These are phyloP conservation scores for Lamellibrachia luymesi DNA, from an alignment of 1,140 invertebrate genomes.

Conservation along the genomic window DNA sequence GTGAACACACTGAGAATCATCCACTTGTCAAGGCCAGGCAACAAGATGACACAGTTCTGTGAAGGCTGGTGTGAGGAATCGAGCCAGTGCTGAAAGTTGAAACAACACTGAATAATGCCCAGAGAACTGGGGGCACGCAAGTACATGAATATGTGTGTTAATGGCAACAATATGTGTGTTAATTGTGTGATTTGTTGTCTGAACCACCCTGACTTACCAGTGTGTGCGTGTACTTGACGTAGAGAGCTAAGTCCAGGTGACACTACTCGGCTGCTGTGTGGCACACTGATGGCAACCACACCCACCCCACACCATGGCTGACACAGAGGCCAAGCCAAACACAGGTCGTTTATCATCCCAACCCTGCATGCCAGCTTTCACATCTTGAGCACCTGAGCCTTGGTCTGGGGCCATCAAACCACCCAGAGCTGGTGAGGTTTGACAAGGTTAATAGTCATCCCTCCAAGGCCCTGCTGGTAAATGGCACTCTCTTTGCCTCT, in stretches of 20 bases:
- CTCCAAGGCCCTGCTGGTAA: neutral
- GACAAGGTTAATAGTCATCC: neutral
- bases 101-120: neutral
- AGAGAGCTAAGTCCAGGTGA: neutral
- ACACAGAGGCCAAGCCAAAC: neutral
- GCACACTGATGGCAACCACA: neutral
- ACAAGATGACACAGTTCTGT: neutral
- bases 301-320: neutral
- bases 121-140: neutral
- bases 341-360: neutral
- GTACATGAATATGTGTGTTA: neutral
- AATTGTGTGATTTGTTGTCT: neutral
- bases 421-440: neutral
- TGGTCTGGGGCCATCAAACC: neutral
- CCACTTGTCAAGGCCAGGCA: neutral
- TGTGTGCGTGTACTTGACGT: neutral
- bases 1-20: neutral
- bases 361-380: neutral
- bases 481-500: neutral
- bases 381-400: neutral
- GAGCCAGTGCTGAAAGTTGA: neutral
- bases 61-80: neutral
- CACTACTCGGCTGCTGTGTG: neutral
- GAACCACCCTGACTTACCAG: neutral
- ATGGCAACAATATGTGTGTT: neutral